Percentiles rank a stretch among this genome's conserved stretches.
Conservation (phyloP, 2,113 vertebrate species). For the Python bivittatus region DNA sequence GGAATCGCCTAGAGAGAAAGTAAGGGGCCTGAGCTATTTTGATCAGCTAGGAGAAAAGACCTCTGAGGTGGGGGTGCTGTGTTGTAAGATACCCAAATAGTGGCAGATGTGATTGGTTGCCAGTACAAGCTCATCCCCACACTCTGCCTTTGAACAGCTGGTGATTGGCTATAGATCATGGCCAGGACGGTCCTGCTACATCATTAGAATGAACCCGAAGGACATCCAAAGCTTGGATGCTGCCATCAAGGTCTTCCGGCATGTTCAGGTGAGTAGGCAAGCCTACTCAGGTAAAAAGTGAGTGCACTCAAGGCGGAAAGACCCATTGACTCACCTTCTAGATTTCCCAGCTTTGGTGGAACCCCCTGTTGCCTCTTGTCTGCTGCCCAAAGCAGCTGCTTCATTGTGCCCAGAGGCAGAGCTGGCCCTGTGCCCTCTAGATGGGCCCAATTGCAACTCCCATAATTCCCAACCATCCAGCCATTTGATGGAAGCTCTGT, state of each 20-base stretch:
- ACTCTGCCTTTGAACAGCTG: constrained; percentile 61
- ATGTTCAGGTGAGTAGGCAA: neutral
- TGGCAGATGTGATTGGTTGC: neutral
- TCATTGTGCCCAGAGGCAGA: no score
- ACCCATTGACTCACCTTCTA: no score
- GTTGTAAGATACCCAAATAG: neutral
- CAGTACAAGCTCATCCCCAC: neutral
- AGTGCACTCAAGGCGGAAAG: neutral
- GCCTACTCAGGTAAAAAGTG: no score
- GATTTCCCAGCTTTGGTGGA: no score
- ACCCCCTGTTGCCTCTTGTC: no score
- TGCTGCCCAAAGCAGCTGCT: no score
- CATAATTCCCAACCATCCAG: no score
- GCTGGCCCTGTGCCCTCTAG: no score
- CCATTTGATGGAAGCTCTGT: no score
- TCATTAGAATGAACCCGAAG: constrained; percentile 67
- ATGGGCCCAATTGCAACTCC: no score
- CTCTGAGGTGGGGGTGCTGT: neutral
- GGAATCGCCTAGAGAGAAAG: no score
- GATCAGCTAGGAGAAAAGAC: neutral
- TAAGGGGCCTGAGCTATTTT: no score
- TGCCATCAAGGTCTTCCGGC: constrained; percentile 56
- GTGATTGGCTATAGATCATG: constrained; percentile 72
- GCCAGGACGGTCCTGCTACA: constrained; percentile 61
- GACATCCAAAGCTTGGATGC: constrained; percentile 70